Evolutionary conservation across 2,113 vertebrate genomes (phyloP).

Genomic region (Edolisoma coerulescens): DNA sequence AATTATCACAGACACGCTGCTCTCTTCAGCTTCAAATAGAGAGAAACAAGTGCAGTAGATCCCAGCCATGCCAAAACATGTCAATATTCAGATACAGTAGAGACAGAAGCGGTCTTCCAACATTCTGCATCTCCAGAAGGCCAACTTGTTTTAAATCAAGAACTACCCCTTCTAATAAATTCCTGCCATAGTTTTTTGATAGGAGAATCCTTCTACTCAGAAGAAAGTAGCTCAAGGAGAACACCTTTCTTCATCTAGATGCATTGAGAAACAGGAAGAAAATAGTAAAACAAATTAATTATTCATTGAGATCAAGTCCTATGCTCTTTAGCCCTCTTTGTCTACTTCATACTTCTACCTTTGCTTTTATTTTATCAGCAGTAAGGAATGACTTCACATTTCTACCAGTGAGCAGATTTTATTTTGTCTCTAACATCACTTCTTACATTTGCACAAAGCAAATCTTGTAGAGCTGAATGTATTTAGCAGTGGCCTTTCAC

Average conservation of each 20-base stretch:
- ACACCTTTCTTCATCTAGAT: not conserved
- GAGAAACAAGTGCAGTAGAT: not conserved
- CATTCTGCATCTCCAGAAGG: not conserved
- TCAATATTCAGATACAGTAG: not conserved
- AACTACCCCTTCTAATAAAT: not conserved
- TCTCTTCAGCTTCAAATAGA: constrained; percentile 22
- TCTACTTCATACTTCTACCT: not conserved
- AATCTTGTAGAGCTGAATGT: not conserved
- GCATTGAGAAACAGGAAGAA: not conserved
- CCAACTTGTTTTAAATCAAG: not conserved
- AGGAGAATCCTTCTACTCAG: not conserved
- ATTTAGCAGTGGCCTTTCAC: not conserved
- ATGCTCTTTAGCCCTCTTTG: not conserved
- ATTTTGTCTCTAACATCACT: not conserved
- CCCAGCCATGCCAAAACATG: not conserved
- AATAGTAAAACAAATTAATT: not conserved
- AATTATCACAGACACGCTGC: not conserved
- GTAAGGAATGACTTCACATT: not conserved
- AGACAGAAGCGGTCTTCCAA: not conserved
- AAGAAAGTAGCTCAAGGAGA: not conserved
- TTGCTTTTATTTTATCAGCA: not conserved
- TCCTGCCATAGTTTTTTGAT: not conserved
- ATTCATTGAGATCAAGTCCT: not conserved
- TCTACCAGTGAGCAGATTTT: not conserved
- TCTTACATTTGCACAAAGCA: not conserved